Percentiles rank a stretch among this genome's conserved stretches.
Evolutionary conservation across 2,113 vertebrate species (phyloP).

Genomic region (Noctilio leporinus): DNA sequence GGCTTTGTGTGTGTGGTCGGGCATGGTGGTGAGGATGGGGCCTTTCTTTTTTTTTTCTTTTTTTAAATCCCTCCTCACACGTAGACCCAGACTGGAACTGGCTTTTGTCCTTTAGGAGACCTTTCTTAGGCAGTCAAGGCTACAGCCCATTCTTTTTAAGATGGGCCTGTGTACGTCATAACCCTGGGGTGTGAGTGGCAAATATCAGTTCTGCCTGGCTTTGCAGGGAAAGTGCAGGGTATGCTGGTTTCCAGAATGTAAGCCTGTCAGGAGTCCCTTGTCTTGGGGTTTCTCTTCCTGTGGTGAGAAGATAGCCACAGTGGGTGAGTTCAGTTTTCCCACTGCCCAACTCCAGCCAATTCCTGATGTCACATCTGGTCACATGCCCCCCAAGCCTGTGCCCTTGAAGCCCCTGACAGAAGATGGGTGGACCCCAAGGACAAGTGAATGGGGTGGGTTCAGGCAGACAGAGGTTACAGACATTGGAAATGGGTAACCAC

Average conservation of each 20-base stretch:
- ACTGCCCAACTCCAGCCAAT: background rate
- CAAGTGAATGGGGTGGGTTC: background rate
- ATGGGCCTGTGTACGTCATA: accelerated
- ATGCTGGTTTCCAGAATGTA: background rate
- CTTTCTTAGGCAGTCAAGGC: background rate
- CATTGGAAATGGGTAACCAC: accelerated
- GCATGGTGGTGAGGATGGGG: background rate
- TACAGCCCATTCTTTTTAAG: accelerated
- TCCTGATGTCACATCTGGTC: too few relatives aligned
- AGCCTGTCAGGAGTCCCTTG: background rate
- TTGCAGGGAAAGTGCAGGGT: too few relatives aligned
- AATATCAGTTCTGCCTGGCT: too few relatives aligned
- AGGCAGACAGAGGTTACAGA: background rate
- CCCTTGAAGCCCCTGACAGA: accelerated
- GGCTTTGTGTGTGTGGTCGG: background rate
- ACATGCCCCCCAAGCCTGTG: accelerated
- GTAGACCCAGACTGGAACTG: background rate
- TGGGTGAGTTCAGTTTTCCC: background rate
- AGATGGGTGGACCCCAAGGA: background rate
- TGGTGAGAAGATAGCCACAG: background rate
- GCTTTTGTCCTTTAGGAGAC: background rate
- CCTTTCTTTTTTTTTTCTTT: background rate
- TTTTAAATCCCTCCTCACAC: too few relatives aligned
- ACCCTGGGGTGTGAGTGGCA: too few relatives aligned
- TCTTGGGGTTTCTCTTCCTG: background rate